Base-by-base conservation (phyloP, 92 coral and sea anemone genomes). In the Parazoanthus darwini region DNA sequence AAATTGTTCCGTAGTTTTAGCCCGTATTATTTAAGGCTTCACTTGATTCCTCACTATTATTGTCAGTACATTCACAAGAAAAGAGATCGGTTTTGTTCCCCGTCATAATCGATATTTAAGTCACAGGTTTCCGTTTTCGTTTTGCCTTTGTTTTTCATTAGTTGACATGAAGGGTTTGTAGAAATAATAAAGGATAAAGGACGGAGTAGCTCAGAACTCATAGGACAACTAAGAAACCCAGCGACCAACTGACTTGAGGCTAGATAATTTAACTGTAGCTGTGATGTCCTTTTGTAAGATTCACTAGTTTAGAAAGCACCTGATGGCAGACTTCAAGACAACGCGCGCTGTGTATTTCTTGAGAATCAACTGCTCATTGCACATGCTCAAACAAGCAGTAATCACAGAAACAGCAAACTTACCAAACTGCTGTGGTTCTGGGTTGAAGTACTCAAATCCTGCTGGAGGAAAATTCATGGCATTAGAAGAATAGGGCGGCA, bases 401-500 rank as follows among this genome's bases (percentile, higher is more conserved):
- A 48, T 22, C 33, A 26, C 46, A 82, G 22, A 43, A 71, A 70
- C 74, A 14, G 38, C 25, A 80, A 58, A 70, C 87, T 84, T 84
- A 84, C 87, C 87, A 44, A 71, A 84, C 38, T 84, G 87, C 67
- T 92, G 94, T 50, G 92, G 94, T 43, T 94, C 98, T 25, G 98
- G 93, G 88, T 90, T 90, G 89, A 89, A 94, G 88, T 93, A 94
- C 77, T 93, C 96, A 85, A 94, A 91, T 73, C 89, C 85, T 26
- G 95, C 93, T 43, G 98, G 92, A 48, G 86, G 93, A 75, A 91
- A 94, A 94, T 90, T 94, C 92, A 91, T 92, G 4, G 95, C 91
- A 66, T 93, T 94, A 89, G 94, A 91, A 37, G 98, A 90, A 80
- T 92, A 94, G 42, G 98, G 98, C 63, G 98, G 98, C 86, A 94